Conservation (phyloP, 2,888 invertebrate genomes). For the Perizoma affinitatum region DNA sequence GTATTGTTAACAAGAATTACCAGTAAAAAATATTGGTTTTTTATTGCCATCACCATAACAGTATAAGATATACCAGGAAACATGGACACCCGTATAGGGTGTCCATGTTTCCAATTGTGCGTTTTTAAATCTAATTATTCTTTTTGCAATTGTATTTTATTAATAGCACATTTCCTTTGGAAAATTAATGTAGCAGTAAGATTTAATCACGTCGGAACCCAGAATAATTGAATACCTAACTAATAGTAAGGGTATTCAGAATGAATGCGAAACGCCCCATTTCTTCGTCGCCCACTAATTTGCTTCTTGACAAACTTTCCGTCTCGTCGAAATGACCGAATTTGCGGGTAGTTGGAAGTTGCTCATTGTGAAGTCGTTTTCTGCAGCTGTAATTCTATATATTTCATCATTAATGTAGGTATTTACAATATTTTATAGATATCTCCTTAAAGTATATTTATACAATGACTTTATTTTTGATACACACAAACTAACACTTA, state of each 20-base stretch:
- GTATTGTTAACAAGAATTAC: too few relatives aligned
- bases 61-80: too few relatives aligned
- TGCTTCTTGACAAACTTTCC: constrained; percentile 62
- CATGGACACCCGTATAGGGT: too few relatives aligned
- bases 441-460: not conserved
- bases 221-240: constrained; percentile 17
- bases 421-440: not conserved
- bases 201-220: constrained; percentile 21
- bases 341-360: constrained; percentile 49
- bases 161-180: not conserved
- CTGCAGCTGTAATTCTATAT: constrained; percentile 21
- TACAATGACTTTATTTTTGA: not conserved
- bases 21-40: too few relatives aligned
- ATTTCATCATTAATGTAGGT: constrained; percentile 24
- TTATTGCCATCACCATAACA: too few relatives aligned
- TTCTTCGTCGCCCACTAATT: constrained; percentile 66
- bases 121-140: not conserved
- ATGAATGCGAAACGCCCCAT: constrained; percentile 47
- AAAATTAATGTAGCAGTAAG: constrained; percentile 4
- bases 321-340: constrained; percentile 50
- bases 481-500: too few relatives aligned
- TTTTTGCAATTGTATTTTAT: not conserved
- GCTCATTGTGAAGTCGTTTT: constrained; percentile 43
- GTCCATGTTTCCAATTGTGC: too few relatives aligned
- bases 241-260: constrained; percentile 29